A percentile compares a stretch with the other conserved stretches of the same genome.
Evolutionary conservation across 2,888 invertebrate genomes (phyloP).

Genomic region (Tinea pellionella): DNA sequence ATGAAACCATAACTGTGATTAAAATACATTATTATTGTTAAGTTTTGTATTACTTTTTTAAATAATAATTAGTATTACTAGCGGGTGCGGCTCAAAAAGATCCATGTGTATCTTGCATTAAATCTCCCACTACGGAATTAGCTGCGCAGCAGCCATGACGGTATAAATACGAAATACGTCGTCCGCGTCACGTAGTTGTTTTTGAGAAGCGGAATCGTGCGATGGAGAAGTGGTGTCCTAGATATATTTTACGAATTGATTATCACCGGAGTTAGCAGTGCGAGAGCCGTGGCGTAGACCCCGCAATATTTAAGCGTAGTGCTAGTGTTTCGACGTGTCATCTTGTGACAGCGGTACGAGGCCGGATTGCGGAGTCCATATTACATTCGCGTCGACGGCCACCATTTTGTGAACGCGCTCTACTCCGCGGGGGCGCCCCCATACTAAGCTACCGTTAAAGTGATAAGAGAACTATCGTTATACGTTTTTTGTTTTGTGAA

Average conservation of each 20-base stretch:
- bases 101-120: conserved; percentile 29
- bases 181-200: conserved; percentile 60
- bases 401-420: conserved; percentile 19
- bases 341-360: conserved; percentile 58
- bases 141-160: conserved; percentile 52
- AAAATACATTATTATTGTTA: too few relatives aligned
- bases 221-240: conserved; percentile 64
- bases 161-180: conserved; percentile 49
- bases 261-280: conserved; percentile 64
- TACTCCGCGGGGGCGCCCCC: neutral
- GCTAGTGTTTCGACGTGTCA: conserved; percentile 64
- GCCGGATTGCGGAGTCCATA: conserved; percentile 30
- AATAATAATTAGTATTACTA: too few relatives aligned
- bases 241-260: conserved; percentile 56
- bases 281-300: conserved; percentile 45
- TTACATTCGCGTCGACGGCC: conserved; percentile 17
- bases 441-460: neutral
- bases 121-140: conserved; percentile 47
- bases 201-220: conserved; percentile 62
- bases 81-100: too few relatives aligned
- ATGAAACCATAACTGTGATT: too few relatives aligned
- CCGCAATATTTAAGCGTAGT: conserved; percentile 57
- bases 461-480: conserved; percentile 1
- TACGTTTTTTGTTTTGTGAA: neutral
- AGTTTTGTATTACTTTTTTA: too few relatives aligned